Evolutionary conservation across 1,140 invertebrate genomes (phyloP), one percentile per base, ranked within the genome.

Genomic region (Nasonia vitripennis): DNA sequence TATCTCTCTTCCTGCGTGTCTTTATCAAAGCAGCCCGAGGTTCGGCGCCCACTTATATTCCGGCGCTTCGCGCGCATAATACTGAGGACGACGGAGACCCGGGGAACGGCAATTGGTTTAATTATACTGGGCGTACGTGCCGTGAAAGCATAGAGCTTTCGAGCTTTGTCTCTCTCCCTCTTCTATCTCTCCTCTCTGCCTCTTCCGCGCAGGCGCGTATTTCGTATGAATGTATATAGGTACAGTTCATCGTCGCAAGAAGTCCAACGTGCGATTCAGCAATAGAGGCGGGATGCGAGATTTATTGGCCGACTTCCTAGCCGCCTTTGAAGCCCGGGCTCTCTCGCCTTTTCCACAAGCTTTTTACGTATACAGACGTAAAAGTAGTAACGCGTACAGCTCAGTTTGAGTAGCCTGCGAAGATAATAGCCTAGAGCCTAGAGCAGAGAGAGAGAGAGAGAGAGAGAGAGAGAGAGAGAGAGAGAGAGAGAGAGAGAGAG

Each of bases 41-140:
- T 81, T 77, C 82, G 77, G 83, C 68, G 86, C 55, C 67, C 82
- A 81, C 78, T 84, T 84, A 77, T 77, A 81, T 87, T 67, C 78
- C n/a, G 70, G 75, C 70, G 70, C 48, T 70, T 71, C 77, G 83
- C 70, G 82, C 17, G 82, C 77, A 78, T 75, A 84, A 80, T 86
- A 71, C 81, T 67, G 27, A 5, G 55, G 55, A 51, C 62, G 83
- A 17, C 17, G 41, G 68, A 62, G 83, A n/a, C 55, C 34, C 34
- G 4, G 74, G 84, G 80, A 81, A 79, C 37, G 75, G 79, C 80
- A 81, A 87, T 85, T 87, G 75, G 83, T 82, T 83, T 87, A 86
- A 86, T 86, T 86, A 79, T 82, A 82, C 80, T n/a, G 68, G 75
- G 41, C 34, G 45, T 86, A 86, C 85, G 85, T 86, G 85, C 80